phyloP scores from a whole-genome alignment of 2,797 vertebrate genomes.

The Pangasius larnaudii region DNA sequence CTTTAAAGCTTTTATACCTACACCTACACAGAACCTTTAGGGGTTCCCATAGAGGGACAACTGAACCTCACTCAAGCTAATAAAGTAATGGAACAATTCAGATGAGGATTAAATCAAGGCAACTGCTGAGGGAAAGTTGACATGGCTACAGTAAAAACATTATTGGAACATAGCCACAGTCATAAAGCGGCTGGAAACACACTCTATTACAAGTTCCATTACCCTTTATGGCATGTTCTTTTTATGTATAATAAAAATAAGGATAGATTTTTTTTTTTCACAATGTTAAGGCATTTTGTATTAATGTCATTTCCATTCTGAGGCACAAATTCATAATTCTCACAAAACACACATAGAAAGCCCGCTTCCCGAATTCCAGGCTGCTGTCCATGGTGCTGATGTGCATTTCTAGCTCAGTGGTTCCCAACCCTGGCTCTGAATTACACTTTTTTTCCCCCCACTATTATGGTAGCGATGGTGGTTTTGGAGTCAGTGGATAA shows the following conservation, averaged over 20 bases:
- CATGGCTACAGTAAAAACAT: slow-evolving; percentile 4
- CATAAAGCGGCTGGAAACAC: neutral
- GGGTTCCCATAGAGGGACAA: too few relatives aligned
- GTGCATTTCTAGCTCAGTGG: neutral
- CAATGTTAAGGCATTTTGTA: neutral
- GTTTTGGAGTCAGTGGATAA: neutral
- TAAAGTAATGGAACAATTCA: neutral
- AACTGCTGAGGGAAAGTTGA: neutral
- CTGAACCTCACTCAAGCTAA: neutral
- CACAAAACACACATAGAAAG: neutral
- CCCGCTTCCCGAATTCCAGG: neutral
- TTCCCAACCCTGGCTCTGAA: neutral
- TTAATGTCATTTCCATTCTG: neutral
- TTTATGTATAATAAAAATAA: slow-evolving; percentile 12
- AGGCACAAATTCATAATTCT: neutral
- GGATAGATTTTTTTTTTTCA: neutral
- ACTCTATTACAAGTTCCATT: slow-evolving; percentile 16
- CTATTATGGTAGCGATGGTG: neutral
- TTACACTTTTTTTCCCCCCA: neutral
- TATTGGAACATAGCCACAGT: neutral
- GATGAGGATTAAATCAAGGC: neutral
- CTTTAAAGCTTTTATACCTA: too few relatives aligned
- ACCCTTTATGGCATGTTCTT: neutral
- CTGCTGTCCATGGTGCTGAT: slow-evolving; percentile 41
- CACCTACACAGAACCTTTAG: neutral